Percentiles rank a stretch among this genome's conserved stretches.
These are phyloP conservation scores for Magallana ariakensis DNA, from an alignment of 1,140 invertebrate species.

Conservation along the genomic window DNA sequence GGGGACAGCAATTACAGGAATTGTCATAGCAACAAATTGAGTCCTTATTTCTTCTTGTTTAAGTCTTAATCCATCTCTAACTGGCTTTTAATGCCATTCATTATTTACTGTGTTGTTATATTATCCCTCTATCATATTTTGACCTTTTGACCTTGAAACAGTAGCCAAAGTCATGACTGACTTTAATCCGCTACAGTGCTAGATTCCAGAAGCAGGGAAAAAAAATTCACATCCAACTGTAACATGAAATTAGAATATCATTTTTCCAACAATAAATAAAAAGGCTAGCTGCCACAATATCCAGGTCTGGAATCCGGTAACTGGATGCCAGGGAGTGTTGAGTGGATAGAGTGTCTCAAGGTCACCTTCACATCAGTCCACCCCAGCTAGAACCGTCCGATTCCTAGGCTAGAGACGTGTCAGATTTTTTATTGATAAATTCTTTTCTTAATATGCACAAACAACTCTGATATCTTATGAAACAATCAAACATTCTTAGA, in stretches of 20 bases:
- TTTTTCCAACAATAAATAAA: not conserved
- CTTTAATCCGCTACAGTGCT: no score
- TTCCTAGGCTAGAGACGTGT: no score
- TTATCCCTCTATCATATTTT: not conserved
- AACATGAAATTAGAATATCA: not conserved
- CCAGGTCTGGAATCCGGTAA: not conserved
- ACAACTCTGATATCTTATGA: no score
- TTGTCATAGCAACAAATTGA: not conserved
- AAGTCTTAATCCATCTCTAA: not conserved
- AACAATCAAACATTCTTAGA: no score
- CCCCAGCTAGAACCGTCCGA: no score
- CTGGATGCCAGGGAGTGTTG: not conserved
- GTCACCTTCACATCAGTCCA: conserved; percentile 4
- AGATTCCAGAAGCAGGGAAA: not conserved
- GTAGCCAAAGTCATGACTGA: not conserved
- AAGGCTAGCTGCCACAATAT: not conserved
- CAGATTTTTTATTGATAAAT: no score
- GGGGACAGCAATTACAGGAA: not conserved
- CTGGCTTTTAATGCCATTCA: not conserved
- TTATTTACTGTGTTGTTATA: not conserved
- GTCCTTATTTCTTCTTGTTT: not conserved
- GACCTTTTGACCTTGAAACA: not conserved
- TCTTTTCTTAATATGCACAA: no score
- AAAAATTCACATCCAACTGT: not conserved
- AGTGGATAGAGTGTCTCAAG: not conserved